These are phyloP conservation scores for Aplidium turbinatum DNA, from an alignment of 23 tunicate genomes.

Conservation along the genomic window DNA sequence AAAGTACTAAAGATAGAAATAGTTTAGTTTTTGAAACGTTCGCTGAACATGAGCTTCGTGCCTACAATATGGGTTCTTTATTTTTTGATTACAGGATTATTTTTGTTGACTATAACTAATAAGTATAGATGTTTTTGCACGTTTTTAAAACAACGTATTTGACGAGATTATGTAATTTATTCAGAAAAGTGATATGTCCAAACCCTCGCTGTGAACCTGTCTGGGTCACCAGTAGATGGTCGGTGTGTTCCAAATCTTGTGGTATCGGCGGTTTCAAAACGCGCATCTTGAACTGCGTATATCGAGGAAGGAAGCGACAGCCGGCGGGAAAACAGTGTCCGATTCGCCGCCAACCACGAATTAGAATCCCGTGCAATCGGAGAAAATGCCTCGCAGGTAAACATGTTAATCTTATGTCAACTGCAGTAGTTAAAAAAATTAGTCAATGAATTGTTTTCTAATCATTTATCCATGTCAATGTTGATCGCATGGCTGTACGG, in stretches of 20 bases:
- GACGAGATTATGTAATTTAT: too few relatives aligned
- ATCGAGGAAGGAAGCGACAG: constrained; percentile 69
- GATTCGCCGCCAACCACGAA: constrained; percentile 50
- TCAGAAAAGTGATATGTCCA: too few relatives aligned
- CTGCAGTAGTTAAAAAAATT: background rate
- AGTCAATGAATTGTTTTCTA: background rate
- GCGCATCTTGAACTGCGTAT: constrained; percentile 77
- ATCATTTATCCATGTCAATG: background rate
- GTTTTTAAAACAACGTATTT: too few relatives aligned
- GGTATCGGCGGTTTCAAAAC: constrained; percentile 79
- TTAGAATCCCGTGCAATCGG: constrained; percentile 62
- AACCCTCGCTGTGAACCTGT: constrained; percentile 67
- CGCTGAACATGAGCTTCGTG: too few relatives aligned
- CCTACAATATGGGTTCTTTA: too few relatives aligned
- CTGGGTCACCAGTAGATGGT: constrained; percentile 81
- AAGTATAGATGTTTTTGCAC: too few relatives aligned
- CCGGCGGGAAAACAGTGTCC: constrained; percentile 69
- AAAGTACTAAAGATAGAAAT: too few relatives aligned
- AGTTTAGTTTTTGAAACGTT: too few relatives aligned
- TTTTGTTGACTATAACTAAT: too few relatives aligned
- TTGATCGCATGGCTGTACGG: too few relatives aligned
- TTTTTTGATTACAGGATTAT: background rate
- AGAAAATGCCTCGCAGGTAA: constrained; percentile 9
- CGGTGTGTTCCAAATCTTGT: constrained; percentile 82
- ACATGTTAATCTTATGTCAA: background rate